These are phyloP conservation scores for Prunella himalayana DNA, from an alignment of 2,113 vertebrate species.

Conservation along the genomic window DNA sequence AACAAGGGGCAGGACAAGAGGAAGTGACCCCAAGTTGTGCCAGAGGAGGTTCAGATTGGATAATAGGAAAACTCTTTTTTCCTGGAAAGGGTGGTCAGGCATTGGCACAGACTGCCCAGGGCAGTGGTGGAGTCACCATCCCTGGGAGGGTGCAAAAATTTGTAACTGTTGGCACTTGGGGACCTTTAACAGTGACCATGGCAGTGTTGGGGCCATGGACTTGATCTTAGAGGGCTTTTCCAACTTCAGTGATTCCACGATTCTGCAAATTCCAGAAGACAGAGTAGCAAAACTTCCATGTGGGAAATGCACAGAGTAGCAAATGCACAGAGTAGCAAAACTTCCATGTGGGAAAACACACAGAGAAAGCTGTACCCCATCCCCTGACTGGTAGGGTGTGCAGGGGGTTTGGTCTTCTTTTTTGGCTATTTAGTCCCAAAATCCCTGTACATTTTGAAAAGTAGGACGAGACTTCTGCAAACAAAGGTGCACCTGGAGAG, in stretches of 20 bases:
- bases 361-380: neutral
- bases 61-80: fast-evolving
- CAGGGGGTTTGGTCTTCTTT: neutral
- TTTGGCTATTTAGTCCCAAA: neutral
- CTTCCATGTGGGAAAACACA: neutral
- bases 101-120: neutral
- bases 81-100: neutral
- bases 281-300: neutral
- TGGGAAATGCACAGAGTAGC: neutral
- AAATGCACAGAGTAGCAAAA: neutral
- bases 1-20: neutral
- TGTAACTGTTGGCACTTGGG: neutral
- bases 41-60: neutral
- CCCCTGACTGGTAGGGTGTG: neutral
- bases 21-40: neutral
- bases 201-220: neutral
- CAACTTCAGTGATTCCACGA: neutral
- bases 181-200: neutral
- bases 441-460: neutral
- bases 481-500: neutral
- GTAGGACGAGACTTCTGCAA: neutral
- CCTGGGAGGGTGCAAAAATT: no score
- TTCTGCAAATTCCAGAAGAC: neutral
- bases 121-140: neutral
- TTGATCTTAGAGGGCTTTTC: neutral